phyloP scores from a whole-genome alignment of 2,113 vertebrate genomes.

The Pseudois nayaur region DNA sequence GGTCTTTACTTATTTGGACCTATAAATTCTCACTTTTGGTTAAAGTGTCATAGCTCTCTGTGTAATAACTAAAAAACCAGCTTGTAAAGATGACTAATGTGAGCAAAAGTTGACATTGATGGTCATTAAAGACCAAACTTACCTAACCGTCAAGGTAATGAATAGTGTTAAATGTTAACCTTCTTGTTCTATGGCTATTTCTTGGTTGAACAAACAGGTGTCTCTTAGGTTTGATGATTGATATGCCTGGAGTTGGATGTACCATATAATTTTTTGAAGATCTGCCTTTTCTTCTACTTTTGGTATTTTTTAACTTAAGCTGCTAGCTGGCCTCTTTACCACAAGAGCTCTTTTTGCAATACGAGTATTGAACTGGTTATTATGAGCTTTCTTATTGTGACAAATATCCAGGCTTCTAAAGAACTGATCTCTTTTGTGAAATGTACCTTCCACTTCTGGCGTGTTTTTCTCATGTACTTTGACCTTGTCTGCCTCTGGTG shows the following conservation, averaged over 20 bases:
- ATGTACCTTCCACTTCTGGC: not conserved
- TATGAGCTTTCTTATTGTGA: conserved; percentile 39
- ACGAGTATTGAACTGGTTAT: conserved; percentile 30
- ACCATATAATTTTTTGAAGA: not conserved
- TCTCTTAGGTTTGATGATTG: not conserved
- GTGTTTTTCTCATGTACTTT: not conserved
- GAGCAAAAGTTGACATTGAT: not conserved
- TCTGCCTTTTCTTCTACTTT: not conserved
- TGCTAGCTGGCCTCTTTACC: not conserved
- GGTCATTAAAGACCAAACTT: not conserved
- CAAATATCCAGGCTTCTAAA: not conserved
- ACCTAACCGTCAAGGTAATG: not conserved
- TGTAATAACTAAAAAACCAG: not conserved
- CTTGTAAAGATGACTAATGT: not conserved
- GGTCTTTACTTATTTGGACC: conserved; percentile 10
- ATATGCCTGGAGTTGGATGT: not conserved
- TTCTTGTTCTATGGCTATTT: not conserved
- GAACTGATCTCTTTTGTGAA: not conserved
- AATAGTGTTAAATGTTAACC: not conserved
- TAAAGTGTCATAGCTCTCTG: not conserved
- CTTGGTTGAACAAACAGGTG: not conserved
- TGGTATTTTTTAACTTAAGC: not conserved
- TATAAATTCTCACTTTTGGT: not conserved
- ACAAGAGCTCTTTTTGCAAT: not conserved
- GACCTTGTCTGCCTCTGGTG: not conserved